These are phyloP conservation scores for Agrypnus murinus DNA, from an alignment of 2,888 invertebrate species.

Conservation along the genomic window DNA sequence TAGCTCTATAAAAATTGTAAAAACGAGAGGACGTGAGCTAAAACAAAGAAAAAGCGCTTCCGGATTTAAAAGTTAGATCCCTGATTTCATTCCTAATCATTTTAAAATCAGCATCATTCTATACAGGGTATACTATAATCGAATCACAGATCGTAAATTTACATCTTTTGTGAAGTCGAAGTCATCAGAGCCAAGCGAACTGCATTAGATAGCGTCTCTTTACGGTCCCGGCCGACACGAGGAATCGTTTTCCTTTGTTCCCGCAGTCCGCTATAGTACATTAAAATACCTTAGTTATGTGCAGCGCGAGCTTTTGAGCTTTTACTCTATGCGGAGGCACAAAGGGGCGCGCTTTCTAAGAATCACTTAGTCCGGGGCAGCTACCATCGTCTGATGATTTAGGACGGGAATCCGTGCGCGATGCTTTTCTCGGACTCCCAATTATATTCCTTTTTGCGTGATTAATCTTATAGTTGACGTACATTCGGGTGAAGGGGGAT, in stretches of 20 bases:
- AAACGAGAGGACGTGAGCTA: slow-evolving; percentile 1
- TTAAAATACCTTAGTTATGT: slow-evolving; percentile 61
- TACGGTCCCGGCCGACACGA: slow-evolving; percentile 52
- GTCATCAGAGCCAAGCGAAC: slow-evolving; percentile 50
- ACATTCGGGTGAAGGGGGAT: slow-evolving; percentile 14
- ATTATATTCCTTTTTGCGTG: slow-evolving; percentile 24
- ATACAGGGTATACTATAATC: slow-evolving; percentile 41
- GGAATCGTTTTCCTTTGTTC: slow-evolving; percentile 58
- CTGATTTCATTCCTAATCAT: slow-evolving; percentile 35
- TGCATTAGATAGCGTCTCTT: slow-evolving; percentile 52
- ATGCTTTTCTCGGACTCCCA: slow-evolving; percentile 17
- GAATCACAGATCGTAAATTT: slow-evolving; percentile 47
- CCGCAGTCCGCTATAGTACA: slow-evolving; percentile 58
- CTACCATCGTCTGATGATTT: slow-evolving; percentile 31
- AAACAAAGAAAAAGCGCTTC: slow-evolving; percentile 13
- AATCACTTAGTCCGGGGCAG: slow-evolving; percentile 35
- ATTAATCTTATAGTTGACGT: slow-evolving; percentile 27
- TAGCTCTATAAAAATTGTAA: too few species aligned
- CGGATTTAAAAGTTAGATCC: slow-evolving; percentile 16
- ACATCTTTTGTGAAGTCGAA: slow-evolving; percentile 48
- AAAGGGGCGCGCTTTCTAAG: slow-evolving; percentile 43
- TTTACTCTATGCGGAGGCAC: slow-evolving; percentile 56
- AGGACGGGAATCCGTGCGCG: slow-evolving; percentile 9
- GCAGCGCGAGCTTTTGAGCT: slow-evolving; percentile 55
- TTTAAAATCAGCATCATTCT: slow-evolving; percentile 39